phyloP scores from a whole-genome alignment of 2,888 invertebrate species.

The Acrobasis suavella region DNA sequence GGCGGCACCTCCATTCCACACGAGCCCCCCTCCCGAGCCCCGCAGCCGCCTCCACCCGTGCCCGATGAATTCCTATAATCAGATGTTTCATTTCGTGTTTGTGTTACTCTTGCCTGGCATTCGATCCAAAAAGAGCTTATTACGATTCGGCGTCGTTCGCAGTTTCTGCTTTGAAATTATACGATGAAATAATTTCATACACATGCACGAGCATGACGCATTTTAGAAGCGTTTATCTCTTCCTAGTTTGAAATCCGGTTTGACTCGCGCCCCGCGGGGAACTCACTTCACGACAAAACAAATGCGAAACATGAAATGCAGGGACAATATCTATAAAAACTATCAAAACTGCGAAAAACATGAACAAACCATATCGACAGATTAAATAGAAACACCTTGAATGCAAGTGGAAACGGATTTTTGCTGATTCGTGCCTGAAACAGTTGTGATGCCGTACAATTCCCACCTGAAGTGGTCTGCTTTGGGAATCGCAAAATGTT shows the following conservation, averaged over 20 bases:
- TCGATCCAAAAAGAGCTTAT: not conserved
- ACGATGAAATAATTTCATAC: not conserved
- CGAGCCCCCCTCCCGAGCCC: conserved; percentile 20
- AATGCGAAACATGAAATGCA: not conserved
- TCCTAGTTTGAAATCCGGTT: conserved; percentile 6
- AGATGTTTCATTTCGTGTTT: conserved; percentile 43
- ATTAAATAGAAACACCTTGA: too few relatives aligned
- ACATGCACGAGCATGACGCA: too few relatives aligned
- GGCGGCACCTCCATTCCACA: conserved; percentile 28
- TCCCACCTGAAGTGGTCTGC: too few relatives aligned
- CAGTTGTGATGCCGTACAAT: too few relatives aligned
- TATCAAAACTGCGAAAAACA: too few relatives aligned
- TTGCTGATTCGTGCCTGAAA: too few relatives aligned
- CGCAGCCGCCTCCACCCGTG: not conserved
- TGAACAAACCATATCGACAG: too few relatives aligned
- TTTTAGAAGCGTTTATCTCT: not conserved
- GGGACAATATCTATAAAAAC: too few relatives aligned
- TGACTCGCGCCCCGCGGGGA: conserved; percentile 1
- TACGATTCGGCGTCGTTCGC: not conserved
- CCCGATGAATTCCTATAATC: conserved; percentile 36
- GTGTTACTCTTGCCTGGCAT: conserved; percentile 18
- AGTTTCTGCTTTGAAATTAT: not conserved
- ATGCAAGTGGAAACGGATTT: too few relatives aligned
- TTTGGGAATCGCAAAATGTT: too few relatives aligned
- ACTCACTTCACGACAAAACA: not conserved